Conservation (phyloP, 2,888 invertebrate genomes). For the Empis livida region DNA sequence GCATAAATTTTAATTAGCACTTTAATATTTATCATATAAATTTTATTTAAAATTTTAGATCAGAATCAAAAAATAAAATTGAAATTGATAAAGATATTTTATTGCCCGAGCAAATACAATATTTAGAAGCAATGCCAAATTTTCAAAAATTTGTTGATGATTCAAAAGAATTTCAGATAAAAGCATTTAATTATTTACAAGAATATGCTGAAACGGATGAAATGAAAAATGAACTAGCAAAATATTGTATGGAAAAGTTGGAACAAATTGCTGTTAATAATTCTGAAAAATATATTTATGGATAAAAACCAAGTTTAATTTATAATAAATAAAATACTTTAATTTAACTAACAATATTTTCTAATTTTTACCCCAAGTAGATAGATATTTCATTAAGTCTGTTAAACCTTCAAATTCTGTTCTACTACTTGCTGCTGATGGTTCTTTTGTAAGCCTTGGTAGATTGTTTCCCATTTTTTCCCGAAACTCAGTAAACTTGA, state of each 20-base stretch:
- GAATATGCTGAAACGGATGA: neutral
- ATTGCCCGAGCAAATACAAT: slow-evolving; percentile 14
- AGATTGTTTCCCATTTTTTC: slow-evolving; percentile 62
- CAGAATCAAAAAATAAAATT: too few species aligned
- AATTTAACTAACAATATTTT: neutral
- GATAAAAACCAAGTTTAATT: neutral
- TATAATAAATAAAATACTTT: neutral
- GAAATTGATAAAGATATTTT: slow-evolving; percentile 14
- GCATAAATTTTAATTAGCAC: too few species aligned
- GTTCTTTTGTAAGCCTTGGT: slow-evolving; percentile 63
- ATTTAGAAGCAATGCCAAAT: neutral
- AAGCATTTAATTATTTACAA: neutral
- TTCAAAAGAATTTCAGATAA: neutral
- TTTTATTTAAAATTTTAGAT: too few species aligned
- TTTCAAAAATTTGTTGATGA: neutral
- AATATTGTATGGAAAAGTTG: neutral
- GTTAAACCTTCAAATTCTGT: slow-evolving; percentile 77
- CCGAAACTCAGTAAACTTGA: slow-evolving; percentile 70
- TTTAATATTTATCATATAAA: too few species aligned
- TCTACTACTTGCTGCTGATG: slow-evolving; percentile 64
- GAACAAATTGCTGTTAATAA: neutral
- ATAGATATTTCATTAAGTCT: slow-evolving; percentile 69
- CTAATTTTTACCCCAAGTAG: slow-evolving; percentile 35
- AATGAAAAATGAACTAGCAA: neutral
- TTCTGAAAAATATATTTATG: neutral